Percentiles rank a stretch among this genome's conserved stretches.
Evolutionary conservation across 2,797 vertebrate species (phyloP).

Genomic region (Sphenodon punctatus): DNA sequence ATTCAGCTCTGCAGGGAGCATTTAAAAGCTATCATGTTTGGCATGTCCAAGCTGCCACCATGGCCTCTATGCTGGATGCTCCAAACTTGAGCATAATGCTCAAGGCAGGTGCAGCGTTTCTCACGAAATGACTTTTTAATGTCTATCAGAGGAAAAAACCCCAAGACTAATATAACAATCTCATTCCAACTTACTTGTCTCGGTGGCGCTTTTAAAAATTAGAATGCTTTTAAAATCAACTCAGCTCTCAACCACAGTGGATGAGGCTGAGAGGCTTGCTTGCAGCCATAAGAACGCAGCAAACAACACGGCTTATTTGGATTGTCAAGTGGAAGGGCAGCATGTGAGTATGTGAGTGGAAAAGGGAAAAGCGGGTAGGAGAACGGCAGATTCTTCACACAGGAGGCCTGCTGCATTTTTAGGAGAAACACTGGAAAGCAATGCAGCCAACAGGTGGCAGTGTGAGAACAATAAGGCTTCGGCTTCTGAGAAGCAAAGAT

Average conservation of each 20-base stretch:
- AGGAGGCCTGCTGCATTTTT: neutral
- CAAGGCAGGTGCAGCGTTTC: neutral
- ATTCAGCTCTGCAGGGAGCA: too few relatives aligned
- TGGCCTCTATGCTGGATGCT: too few relatives aligned
- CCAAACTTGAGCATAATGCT: neutral
- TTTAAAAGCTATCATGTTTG: too few relatives aligned
- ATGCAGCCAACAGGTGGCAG: neutral
- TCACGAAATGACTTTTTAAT: constrained; percentile 34
- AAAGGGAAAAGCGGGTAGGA: accelerated
- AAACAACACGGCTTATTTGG: neutral
- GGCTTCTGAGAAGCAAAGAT: neutral
- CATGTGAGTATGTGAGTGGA: neutral
- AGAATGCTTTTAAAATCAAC: constrained; percentile 41
- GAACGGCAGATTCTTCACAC: neutral
- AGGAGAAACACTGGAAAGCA: neutral
- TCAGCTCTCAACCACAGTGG: constrained; percentile 14
- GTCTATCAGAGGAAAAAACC: constrained; percentile 19
- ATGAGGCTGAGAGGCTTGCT: neutral
- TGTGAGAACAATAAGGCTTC: neutral
- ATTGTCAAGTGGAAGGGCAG: accelerated
- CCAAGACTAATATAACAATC: constrained; percentile 8
- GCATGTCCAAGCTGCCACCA: too few relatives aligned
- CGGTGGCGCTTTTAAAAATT: neutral
- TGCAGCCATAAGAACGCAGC: neutral
- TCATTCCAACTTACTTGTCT: constrained; percentile 27